These are phyloP conservation scores for Drosophila koepferae DNA, from an alignment of 2,888 invertebrate genomes.

Conservation along the genomic window DNA sequence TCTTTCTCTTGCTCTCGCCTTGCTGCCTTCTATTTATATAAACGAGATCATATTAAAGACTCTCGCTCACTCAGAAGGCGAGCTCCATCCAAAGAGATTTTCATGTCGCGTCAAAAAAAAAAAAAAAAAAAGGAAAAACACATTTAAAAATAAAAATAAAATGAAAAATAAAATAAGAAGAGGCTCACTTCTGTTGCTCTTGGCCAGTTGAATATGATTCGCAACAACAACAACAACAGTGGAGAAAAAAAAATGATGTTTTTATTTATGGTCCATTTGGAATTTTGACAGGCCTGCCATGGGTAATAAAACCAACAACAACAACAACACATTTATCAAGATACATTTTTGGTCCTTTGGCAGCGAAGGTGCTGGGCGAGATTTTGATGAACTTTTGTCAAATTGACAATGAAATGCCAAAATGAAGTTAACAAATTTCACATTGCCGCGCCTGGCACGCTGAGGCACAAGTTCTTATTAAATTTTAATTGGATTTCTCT, in stretches of 20 bases:
- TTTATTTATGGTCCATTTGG: slow-evolving; percentile 84
- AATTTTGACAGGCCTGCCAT: slow-evolving; percentile 82
- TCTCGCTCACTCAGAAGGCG: slow-evolving; percentile 23
- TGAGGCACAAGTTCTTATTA: not conserved
- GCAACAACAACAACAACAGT: slow-evolving; percentile 4
- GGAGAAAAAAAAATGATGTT: slow-evolving; percentile 76
- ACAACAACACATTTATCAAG: slow-evolving; percentile 63
- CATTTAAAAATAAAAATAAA: slow-evolving; percentile 8
- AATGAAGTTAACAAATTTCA: slow-evolving; percentile 42
- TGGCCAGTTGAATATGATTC: slow-evolving; percentile 27
- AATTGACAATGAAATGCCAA: slow-evolving; percentile 69
- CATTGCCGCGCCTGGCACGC: not conserved
- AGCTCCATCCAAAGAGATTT: slow-evolving; percentile 68
- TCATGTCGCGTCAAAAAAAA: slow-evolving; percentile 59
- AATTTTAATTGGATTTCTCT: slow-evolving; percentile 14
- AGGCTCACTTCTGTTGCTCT: slow-evolving; percentile 28
- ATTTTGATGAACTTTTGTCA: slow-evolving; percentile 77
- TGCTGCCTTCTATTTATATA: slow-evolving; percentile 78
- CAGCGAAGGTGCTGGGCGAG: slow-evolving; percentile 36
- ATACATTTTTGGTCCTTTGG: slow-evolving; percentile 42
- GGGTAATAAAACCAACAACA: slow-evolving; percentile 72
- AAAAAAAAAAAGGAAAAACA: slow-evolving; percentile 22
- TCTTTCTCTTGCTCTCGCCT: slow-evolving; percentile 1
- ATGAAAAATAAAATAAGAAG: slow-evolving; percentile 37
- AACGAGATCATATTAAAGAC: slow-evolving; percentile 72